Evolutionary conservation across 2,113 vertebrate genomes (phyloP).

Genomic region (Scatophagus argus): DNA sequence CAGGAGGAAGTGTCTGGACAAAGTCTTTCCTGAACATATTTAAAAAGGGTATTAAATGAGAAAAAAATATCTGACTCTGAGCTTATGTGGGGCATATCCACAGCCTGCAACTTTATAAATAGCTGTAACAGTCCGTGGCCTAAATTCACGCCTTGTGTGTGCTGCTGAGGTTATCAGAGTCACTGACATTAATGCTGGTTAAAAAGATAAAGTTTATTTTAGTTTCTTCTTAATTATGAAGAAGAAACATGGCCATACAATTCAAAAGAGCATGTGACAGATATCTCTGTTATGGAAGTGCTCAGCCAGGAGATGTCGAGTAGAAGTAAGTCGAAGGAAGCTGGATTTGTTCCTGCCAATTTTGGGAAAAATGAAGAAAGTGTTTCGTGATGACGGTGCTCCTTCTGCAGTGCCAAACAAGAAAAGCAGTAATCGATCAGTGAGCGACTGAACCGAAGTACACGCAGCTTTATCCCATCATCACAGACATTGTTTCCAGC

Average conservation of each 20-base stretch:
- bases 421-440: background rate
- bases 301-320: background rate
- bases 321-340: background rate
- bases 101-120: slow-evolving; percentile 40
- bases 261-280: background rate
- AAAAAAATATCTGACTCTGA: slow-evolving; percentile 21
- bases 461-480: background rate
- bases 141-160: slow-evolving; percentile 21
- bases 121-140: slow-evolving; percentile 25
- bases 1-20: slow-evolving; percentile 69
- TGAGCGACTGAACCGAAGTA: background rate
- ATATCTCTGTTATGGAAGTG: background rate
- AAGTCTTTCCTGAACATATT: slow-evolving; percentile 59
- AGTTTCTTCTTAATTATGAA: background rate
- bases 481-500: slow-evolving; percentile 24
- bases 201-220: background rate
- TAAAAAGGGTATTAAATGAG: slow-evolving; percentile 40
- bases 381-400: background rate
- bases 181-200: background rate
- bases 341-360: background rate
- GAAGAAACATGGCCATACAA: background rate
- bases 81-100: slow-evolving; percentile 31
- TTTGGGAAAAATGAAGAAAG: background rate
- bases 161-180: slow-evolving; percentile 5
- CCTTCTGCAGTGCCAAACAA: background rate